These are phyloP conservation scores for Balaeniceps rex DNA, from an alignment of 2,113 vertebrate genomes.

Conservation along the genomic window DNA sequence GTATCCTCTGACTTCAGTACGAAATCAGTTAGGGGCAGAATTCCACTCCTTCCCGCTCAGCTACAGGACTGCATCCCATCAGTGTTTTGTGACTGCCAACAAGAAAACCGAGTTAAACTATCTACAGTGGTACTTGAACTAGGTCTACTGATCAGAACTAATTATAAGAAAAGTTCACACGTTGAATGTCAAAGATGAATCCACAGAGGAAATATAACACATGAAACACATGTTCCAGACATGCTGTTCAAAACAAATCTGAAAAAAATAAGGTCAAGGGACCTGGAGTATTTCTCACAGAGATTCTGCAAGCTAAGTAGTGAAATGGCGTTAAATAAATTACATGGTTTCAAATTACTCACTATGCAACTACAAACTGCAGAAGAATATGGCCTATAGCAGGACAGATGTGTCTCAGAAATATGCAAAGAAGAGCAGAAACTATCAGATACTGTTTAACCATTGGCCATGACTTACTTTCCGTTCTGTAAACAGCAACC, in stretches of 20 bases:
- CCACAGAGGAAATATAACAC: conserved; percentile 42
- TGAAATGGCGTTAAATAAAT: neutral
- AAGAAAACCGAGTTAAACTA: neutral
- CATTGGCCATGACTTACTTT: neutral
- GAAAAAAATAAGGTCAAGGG: conserved; percentile 15
- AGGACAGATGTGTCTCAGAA: neutral
- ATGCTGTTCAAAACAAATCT: conserved; percentile 29
- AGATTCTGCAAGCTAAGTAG: conserved; percentile 25
- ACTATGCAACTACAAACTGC: neutral
- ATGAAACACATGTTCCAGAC: conserved; percentile 36
- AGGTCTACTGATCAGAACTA: conserved; percentile 40
- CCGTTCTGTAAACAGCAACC: neutral
- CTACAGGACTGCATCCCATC: neutral
- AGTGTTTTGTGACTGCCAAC: neutral
- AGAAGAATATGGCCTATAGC: neutral
- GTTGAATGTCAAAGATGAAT: conserved; percentile 32
- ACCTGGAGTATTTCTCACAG: conserved; percentile 24
- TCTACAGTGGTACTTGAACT: neutral
- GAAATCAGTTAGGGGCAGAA: neutral
- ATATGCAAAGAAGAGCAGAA: neutral
- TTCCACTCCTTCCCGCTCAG: neutral
- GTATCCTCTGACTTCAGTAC: neutral
- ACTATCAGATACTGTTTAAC: neutral
- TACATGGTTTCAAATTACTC: conserved; percentile 18
- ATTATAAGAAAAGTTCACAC: conserved; percentile 36